Conservation (phyloP, 2,888 invertebrate species). For the Hyalella azteca region DNA sequence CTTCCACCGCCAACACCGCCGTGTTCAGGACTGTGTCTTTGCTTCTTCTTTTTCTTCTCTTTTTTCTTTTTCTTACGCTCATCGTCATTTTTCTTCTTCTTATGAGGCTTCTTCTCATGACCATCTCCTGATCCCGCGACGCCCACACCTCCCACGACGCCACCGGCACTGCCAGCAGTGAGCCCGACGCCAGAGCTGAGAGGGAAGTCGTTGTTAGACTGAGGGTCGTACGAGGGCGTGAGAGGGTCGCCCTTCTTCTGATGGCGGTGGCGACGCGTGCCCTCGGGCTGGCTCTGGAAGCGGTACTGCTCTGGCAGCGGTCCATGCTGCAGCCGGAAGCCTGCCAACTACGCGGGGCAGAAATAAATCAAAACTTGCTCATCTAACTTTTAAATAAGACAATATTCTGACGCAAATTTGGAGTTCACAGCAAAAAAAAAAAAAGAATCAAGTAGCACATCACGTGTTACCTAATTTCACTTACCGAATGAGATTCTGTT, state of each 20-base stretch:
- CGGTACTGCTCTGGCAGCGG: constrained; percentile 95
- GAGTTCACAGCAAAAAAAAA: no score
- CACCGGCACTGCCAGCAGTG: constrained; percentile 60
- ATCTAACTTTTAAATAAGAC: no score
- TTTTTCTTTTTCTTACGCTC: constrained; percentile 92
- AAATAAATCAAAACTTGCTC: no score
- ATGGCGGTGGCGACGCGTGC: constrained; percentile 92
- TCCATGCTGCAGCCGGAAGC: constrained; percentile 93
- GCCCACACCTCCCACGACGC: constrained; percentile 59
- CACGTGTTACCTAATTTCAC: no score
- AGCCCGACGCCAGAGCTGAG: constrained; percentile 61
- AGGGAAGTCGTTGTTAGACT: constrained; percentile 9
- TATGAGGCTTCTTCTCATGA: constrained; percentile 82
- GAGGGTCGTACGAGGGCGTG: constrained; percentile 6
- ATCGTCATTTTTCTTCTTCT: constrained; percentile 91
- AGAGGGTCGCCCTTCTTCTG: constrained; percentile 67
- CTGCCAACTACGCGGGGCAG: constrained; percentile 78
- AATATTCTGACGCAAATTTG: no score
- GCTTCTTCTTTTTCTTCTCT: constrained; percentile 93
- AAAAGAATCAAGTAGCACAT: no score
- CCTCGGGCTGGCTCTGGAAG: constrained; percentile 87
- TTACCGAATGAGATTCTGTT: no score
- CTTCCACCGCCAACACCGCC: constrained; percentile 66
- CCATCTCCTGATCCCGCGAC: constrained; percentile 46
- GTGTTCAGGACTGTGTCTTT: constrained; percentile 85